Evolutionary conservation across 2,113 vertebrate species (phyloP), one percentile per base, ranked within the genome.

Genomic region (Athene noctua): DNA sequence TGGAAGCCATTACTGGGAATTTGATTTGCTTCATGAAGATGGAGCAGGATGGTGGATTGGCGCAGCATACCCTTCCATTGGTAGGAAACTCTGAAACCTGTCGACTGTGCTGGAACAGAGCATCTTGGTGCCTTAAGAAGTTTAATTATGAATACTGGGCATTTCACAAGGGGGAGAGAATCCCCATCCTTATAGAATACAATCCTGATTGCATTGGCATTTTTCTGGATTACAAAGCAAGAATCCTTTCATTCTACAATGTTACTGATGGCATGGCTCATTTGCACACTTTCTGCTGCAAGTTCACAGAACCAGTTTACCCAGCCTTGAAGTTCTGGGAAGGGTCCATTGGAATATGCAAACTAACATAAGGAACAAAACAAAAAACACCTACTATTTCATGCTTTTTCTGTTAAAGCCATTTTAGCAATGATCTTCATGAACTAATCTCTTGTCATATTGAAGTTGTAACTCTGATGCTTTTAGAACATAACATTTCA

Each of bases 1-100:
- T 3, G 98, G 98, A 32, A 98, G 97, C 91, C 98, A 98, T 94
- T 98, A 98, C 83, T 98, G 98, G 98, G 98, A 98, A 79, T 97
- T 97, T 90, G 98, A 98, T 52, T 23, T 98, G 70, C 96, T 97
- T 66, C 91, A 70, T 30, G 97, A 38, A 38, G 38, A 98, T 21
- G 97, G 96, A 74, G n/a, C 40, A n/a, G 98, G 98, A 59, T 98
- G 98, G 98, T 98, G 98, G 98, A 97, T 98, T 88, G 98, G 97
- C 0, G 94, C 94, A 71, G 97, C 98, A 29, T 98, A 98, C 80
- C 81, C 93, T 36, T 98, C 98, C 25, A 93, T 97, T 71, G 80
- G 96, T 29, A 97, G 98, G 98, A 44, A 77, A 96, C 52, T 91
- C 97, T 6, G 97, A 98, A 57, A 80, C 79, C 3, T 96, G 95